Evolutionary conservation across 2,113 vertebrate species (phyloP).

Genomic region (Toxostoma redivivum): DNA sequence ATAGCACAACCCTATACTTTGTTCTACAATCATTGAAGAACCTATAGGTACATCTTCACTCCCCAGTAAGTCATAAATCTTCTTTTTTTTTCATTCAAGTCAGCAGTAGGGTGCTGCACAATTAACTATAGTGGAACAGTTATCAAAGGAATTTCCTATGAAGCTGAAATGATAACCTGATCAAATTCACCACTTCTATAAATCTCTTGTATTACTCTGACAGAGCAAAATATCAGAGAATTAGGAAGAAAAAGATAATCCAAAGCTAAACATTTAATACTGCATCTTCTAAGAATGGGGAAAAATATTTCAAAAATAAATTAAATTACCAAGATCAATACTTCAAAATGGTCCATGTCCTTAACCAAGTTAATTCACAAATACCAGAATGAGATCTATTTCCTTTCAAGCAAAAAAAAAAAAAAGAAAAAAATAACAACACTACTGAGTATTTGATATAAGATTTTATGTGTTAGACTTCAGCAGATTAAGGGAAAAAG

Average conservation of each 20-base stretch:
- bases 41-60: not conserved
- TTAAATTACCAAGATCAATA: not conserved
- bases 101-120: not conserved
- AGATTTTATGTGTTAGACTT: not conserved
- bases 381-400: not conserved
- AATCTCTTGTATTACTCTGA: not conserved
- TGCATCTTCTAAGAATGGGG: not conserved
- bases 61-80: not conserved
- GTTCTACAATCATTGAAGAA: not conserved
- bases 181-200: not conserved
- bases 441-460: not conserved
- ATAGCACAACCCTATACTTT: not conserved
- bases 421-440: not conserved
- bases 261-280: not conserved
- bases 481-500: not conserved
- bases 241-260: not conserved
- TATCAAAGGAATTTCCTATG: not conserved
- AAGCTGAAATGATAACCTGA: not conserved
- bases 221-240: not conserved
- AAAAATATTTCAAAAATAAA: not conserved
- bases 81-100: not conserved
- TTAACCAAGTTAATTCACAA: not conserved
- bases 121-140: not conserved
- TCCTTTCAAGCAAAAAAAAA: not conserved
- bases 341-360: not conserved